A percentile compares a stretch with the other conserved stretches of the same genome.
These are phyloP conservation scores for Otocyon megalotis DNA, from an alignment of 2,113 vertebrate genomes.

Conservation along the genomic window DNA sequence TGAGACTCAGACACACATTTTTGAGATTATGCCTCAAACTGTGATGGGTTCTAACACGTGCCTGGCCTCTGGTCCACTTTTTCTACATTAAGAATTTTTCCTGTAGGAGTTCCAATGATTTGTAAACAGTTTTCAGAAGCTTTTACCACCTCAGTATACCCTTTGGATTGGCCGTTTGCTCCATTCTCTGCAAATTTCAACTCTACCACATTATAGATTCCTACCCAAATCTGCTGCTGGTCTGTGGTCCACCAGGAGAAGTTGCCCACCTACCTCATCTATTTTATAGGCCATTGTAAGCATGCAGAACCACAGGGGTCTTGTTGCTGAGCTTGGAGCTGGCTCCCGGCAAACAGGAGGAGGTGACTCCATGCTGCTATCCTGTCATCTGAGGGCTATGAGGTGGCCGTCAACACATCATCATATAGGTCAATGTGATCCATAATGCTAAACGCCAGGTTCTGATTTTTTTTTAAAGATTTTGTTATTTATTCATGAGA, in stretches of 20 bases:
- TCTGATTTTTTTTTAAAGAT: neutral
- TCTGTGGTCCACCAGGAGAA: neutral
- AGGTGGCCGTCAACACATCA: neutral
- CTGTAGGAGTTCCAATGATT: neutral
- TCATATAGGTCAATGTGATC: neutral
- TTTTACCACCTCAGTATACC: neutral
- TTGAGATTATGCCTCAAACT: neutral
- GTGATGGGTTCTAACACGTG: neutral
- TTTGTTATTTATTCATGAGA: too few relatives aligned
- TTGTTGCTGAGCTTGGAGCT: neutral
- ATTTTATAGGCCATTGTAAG: neutral
- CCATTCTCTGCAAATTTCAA: neutral
- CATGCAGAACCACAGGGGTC: neutral
- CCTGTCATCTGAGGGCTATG: neutral
- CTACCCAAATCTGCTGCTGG: neutral
- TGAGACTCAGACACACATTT: neutral
- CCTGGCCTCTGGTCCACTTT: neutral
- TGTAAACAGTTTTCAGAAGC: neutral
- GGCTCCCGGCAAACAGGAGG: neutral
- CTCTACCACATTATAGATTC: neutral
- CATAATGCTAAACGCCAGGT: neutral
- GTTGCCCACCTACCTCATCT: neutral
- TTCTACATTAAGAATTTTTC: neutral
- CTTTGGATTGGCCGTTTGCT: neutral
- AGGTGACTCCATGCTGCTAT: neutral